Evolutionary conservation across 2,797 vertebrate genomes (phyloP), one percentile per base, ranked within the genome.

Genomic region (Benthosema pterotum): DNA sequence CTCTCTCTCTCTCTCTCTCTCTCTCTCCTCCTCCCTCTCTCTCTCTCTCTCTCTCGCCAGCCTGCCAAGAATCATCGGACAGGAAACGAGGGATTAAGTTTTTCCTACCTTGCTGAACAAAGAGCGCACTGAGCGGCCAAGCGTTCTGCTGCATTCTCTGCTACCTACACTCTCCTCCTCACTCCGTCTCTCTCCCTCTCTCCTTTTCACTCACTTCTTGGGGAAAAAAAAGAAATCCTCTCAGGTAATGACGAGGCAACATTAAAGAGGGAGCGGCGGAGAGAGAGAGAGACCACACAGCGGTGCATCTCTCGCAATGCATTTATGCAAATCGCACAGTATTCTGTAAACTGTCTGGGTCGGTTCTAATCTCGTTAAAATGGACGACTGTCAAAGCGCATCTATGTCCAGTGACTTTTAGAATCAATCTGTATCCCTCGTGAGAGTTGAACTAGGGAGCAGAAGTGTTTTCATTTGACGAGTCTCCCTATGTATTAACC

Each of bases 61-160:
- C 65, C 90, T 94, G 93, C 94, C 94, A 95, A 94, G 95, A 95
- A 94, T 94, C 94, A 95, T 95, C 91, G 93, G 92, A 96, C 95
- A 97, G 95, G 96, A 98, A 98, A 95, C 87, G 82, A 89, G 94
- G 95, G 94, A 97, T 97, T 96, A 97, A 92, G 93, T 96, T 96
- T 96, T 96, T 96, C 93, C 94, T 96, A 97, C 95, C 96, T 97
- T 95, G 90, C 88, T 72, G 93, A 96, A 96, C 95, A 97, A 97
- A 97, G 96, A 94, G 83, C 73, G 86, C 92, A 94, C 93, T 95
- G 94, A 95, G 91, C 83, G 90, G 90, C 89, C 92, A 89, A 92
- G 85, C 65, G 81, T 87, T 89, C 90, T 79, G 90, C 90, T 91
- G 88, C 75, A 86, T 85, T 93, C 91, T 90, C 91, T 86, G 80